Base-by-base conservation (phyloP, 30 jellyfish, hydroid and myxozoan species). In the Aurelia sp. region DNA sequence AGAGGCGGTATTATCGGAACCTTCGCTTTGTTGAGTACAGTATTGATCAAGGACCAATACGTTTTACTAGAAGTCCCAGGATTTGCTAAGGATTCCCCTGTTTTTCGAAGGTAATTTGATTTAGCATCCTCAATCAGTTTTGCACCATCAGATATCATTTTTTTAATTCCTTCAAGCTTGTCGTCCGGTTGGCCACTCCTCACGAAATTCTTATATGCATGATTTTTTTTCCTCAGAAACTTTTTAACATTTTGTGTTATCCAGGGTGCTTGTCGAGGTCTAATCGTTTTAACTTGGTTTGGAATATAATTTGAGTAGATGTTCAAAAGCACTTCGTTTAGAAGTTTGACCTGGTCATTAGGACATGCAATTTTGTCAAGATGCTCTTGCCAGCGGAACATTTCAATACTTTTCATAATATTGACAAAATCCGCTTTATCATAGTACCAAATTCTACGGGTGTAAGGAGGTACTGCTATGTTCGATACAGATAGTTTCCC, bases 241-340 rank as follows among this genome's bases (percentile, higher is more conserved):
- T 67, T 61, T 70, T 76, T 85, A 21, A 85, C 78, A 33, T 24
- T 48, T 13, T 81, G 75, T 24, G 76, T 85, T 67, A 74, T 85
- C 89, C 90, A 85, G 30, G 88, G 88, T 52, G 90, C 84, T 69
- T 85, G 73, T 33, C 63, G 85, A 63, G 85, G 74, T 24, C 67
- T 85, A 17, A 60, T 60, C 66, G 88, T 74, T 35, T 69, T 80
- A 47, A 80, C 81, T 80, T 62, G 21, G 90, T 85, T 74, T 13
- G 95, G 95, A 50, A 86, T 63, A 13, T 50, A 77, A 60, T 77
- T 77, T 11, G 82, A 60, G 58, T 69, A 86, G 24, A 73, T 86
- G 65, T 74, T 86, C 73, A 86, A 44, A n/a, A 86, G 78, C 74
- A 72, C 85, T 74, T 64, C 90, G 61, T 80, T 80, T 15, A 80